These are phyloP conservation scores for Bubo blakistoni DNA, from an alignment of 2,113 vertebrate species.

Conservation along the genomic window DNA sequence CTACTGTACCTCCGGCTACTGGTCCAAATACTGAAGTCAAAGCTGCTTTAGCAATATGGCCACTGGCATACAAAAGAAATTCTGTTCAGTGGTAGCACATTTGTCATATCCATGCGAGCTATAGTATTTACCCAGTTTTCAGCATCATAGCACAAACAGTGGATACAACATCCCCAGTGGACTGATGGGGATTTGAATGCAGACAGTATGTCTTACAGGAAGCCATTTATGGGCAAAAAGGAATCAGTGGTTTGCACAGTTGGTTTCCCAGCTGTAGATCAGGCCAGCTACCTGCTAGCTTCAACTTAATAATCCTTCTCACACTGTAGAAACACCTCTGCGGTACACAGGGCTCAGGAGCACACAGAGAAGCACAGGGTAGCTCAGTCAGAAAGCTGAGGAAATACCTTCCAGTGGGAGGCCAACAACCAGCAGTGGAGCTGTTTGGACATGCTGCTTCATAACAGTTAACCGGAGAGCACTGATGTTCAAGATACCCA, in stretches of 20 bases:
- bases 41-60: neutral
- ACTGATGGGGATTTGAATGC: neutral
- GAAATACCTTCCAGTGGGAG: neutral
- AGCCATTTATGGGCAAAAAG: accelerated
- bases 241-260: neutral
- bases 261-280: neutral
- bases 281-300: neutral
- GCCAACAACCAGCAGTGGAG: neutral
- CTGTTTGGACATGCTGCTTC: neutral
- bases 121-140: neutral
- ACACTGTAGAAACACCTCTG: neutral
- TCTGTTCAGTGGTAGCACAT: neutral
- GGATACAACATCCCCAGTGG: accelerated
- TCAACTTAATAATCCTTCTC: neutral
- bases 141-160: neutral
- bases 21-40: neutral
- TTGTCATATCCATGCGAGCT: neutral
- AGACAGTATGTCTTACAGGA: neutral
- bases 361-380: neutral
- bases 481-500: neutral
- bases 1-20: neutral
- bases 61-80: neutral
- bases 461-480: neutral
- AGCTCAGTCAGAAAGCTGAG: neutral
- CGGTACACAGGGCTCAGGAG: neutral